Base-by-base conservation (phyloP, 1,140 invertebrate genomes). In the Dermatophagoides farinae region DNA sequence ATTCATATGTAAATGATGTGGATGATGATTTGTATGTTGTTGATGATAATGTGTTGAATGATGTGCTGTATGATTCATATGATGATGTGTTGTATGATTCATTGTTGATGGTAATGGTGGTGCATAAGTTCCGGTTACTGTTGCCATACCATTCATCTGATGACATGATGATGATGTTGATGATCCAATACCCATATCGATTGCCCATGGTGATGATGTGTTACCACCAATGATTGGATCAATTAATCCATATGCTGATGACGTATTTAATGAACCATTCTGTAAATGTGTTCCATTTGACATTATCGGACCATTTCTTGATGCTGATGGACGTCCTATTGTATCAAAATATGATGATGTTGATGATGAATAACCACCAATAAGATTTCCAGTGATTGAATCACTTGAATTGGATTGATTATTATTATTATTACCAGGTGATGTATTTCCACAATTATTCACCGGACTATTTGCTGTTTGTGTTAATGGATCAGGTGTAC, bases 211-310 rank as follows among this genome's bases (percentile, higher is more conserved):
- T 51, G 49, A 37, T 58, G 57, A 38, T 44, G 23, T 20, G 58
- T 31, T 16, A 57, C 22, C 61, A 60, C 38, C 62, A 43, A 51
- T 62, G 61, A n/a, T 40, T 23, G 40, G 55, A 31, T 39, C 40
- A 51, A 25, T 39, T 62, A 60, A 51, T 62, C 62, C 22, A 62
- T 18, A 43, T 62, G 61, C 12, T 62, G 59, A 40, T 62, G 61
- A 2, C 8, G 47, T 62, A 61, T 8, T 49, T 20, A 10, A 10
- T 50, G 23, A 31, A 31, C 61, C 61, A 40, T 62, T 62, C 23
- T 62, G 31, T 31, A 31, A 31, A 38, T 31, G 31, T 31, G 31
- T 4, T 31, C 31, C 31, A 31, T 31, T 31, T 31, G 54, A 25
- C 54, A n/a, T 20, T 38, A 57, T 4, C 6, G n/a, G 8, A 14